phyloP scores from a whole-genome alignment of 2,113 vertebrate genomes.

The Riparia riparia region DNA sequence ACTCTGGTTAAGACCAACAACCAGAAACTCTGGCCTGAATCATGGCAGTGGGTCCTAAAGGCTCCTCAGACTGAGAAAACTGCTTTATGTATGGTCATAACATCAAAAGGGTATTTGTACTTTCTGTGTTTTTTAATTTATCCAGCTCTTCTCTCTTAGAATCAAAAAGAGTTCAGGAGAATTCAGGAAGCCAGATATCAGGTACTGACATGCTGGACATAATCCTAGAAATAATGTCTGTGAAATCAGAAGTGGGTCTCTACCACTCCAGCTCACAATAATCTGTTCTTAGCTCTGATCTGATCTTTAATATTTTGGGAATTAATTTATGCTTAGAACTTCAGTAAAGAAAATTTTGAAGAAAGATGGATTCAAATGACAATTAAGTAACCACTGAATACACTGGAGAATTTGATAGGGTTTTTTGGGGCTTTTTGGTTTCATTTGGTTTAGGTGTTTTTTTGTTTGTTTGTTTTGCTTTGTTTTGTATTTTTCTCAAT shows the following conservation, averaged over 20 bases:
- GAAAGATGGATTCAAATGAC: not conserved
- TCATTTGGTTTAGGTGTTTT: not conserved
- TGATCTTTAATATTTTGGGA: not conserved
- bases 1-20: not conserved
- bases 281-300: not conserved
- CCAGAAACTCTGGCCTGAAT: not conserved
- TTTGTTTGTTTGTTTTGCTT: not conserved
- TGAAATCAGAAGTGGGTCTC: not conserved
- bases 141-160: not conserved
- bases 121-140: not conserved
- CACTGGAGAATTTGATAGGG: not conserved
- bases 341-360: not conserved
- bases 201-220: not conserved
- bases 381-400: not conserved
- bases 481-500: not conserved
- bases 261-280: not conserved
- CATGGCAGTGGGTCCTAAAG: not conserved
- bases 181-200: not conserved
- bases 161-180: not conserved
- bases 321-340: not conserved
- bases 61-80: not conserved
- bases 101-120: not conserved
- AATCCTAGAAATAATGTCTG: not conserved
- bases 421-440: not conserved
- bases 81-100: not conserved